phyloP scores from a whole-genome alignment of 1,140 invertebrate species.

The Tetragnatha versicolor region DNA sequence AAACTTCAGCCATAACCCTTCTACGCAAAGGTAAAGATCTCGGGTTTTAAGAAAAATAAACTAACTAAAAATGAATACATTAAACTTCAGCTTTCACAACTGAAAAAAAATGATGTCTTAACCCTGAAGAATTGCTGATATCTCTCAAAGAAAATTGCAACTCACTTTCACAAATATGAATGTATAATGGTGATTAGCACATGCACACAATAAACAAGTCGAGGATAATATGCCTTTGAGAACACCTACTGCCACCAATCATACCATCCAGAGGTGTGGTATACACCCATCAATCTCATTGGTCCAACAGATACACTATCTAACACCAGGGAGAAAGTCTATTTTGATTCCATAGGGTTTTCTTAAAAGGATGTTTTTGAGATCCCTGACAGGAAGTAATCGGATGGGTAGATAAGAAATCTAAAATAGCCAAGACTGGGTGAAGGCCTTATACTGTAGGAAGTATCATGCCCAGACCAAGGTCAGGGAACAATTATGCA shows the following conservation, averaged over 20 bases:
- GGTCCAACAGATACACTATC: conserved; percentile 1
- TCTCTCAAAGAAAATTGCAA: conserved; percentile 7
- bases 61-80: no score
- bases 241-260: not conserved
- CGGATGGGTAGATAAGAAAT: conserved; percentile 12
- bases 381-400: conserved; percentile 38
- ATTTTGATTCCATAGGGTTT: conserved; percentile 14
- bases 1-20: no score
- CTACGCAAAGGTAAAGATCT: no score
- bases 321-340: conserved; percentile 9
- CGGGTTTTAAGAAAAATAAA: no score
- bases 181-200: not conserved
- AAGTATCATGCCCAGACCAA: conserved; percentile 3
- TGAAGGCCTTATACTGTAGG: conserved; percentile 20
- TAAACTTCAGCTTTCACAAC: no score
- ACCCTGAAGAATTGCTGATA: no score
- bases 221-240: not conserved
- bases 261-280: conserved; percentile 5
- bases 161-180: conserved; percentile 26
- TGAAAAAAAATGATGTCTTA: no score
- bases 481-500: conserved; percentile 25
- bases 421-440: conserved; percentile 13
- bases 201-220: not conserved
- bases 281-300: not conserved
- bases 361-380: conserved; percentile 42